A percentile compares a stretch with the other conserved stretches of the same genome.
These are phyloP conservation scores for Trichogramma dendrolimi DNA, from an alignment of 2,888 invertebrate species.

Conservation along the genomic window DNA sequence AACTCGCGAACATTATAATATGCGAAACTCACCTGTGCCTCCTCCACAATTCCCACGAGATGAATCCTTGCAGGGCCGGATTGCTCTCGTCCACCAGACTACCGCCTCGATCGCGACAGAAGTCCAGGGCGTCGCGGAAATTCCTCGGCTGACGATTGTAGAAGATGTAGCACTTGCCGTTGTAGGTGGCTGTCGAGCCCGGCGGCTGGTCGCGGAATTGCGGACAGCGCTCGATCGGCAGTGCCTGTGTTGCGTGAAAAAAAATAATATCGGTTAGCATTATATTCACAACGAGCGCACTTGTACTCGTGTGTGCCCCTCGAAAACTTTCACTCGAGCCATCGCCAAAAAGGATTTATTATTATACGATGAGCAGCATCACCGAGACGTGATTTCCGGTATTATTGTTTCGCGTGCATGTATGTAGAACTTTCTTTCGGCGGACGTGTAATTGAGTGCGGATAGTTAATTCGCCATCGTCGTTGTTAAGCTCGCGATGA, in stretches of 20 bases:
- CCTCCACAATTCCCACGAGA: slow-evolving; percentile 91
- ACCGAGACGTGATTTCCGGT: too few relatives aligned
- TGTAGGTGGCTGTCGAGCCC: slow-evolving; percentile 88
- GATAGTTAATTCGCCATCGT: background rate
- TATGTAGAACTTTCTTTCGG: background rate
- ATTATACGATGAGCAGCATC: too few relatives aligned
- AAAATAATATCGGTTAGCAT: background rate
- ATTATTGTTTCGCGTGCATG: too few relatives aligned
- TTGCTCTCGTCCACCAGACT: slow-evolving; percentile 88
- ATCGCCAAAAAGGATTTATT: too few relatives aligned
- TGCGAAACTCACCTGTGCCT: slow-evolving; percentile 64
- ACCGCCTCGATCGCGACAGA: slow-evolving; percentile 78
- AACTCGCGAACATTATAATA: background rate
- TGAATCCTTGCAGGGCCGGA: slow-evolving; percentile 88
- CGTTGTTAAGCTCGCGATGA: too few relatives aligned
- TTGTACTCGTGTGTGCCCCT: too few relatives aligned
- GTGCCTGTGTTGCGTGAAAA: slow-evolving; percentile 56
- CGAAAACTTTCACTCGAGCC: too few relatives aligned
- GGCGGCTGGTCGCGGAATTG: slow-evolving; percentile 90
- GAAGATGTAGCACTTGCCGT: slow-evolving; percentile 92
- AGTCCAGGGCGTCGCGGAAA: slow-evolving; percentile 74
- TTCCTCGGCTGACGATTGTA: slow-evolving; percentile 80
- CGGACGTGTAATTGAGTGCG: background rate
- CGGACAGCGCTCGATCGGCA: slow-evolving; percentile 88
- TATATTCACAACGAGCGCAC: too few relatives aligned